A percentile compares a stretch with the other conserved stretches of the same genome.
phyloP scores from a whole-genome alignment of 2,797 vertebrate species.

The Manis javanica region DNA sequence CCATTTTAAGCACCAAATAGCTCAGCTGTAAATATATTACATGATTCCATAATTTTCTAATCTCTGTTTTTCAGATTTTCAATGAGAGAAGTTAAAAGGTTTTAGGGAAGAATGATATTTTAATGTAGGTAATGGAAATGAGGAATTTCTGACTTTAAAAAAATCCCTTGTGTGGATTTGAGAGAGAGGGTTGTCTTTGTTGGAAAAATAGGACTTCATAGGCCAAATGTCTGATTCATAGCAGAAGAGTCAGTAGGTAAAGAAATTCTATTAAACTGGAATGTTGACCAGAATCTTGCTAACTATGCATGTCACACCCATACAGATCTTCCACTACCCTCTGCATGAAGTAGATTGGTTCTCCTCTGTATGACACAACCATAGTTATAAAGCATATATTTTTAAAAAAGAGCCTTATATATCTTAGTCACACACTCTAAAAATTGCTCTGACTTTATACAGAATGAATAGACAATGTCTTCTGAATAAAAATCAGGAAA shows the following conservation, averaged over 20 bases:
- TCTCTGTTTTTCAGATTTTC: slow-evolving; percentile 2
- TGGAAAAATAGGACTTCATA: background rate
- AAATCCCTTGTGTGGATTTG: background rate
- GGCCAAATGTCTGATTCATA: background rate
- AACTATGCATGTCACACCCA: background rate
- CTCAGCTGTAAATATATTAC: background rate
- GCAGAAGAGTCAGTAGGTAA: background rate
- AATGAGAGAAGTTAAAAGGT: background rate
- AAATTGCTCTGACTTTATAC: slow-evolving; percentile 42
- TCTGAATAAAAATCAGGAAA: slow-evolving; percentile 39
- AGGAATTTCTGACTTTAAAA: slow-evolving; percentile 12
- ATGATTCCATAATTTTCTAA: background rate
- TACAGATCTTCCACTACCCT: fast-evolving
- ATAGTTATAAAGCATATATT: background rate
- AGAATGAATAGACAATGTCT: slow-evolving; percentile 45
- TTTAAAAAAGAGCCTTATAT: slow-evolving; percentile 5
- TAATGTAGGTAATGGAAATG: background rate
- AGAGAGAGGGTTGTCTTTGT: background rate
- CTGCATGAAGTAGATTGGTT: fast-evolving
- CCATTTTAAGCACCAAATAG: background rate
- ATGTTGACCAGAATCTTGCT: background rate
- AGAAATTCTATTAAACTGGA: background rate
- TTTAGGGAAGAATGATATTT: slow-evolving; percentile 24
- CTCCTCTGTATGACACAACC: background rate
- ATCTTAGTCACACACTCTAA: slow-evolving; percentile 26